These are phyloP conservation scores for Peribatodes rhomboidaria DNA, from an alignment of 2,888 invertebrate genomes.

Conservation along the genomic window DNA sequence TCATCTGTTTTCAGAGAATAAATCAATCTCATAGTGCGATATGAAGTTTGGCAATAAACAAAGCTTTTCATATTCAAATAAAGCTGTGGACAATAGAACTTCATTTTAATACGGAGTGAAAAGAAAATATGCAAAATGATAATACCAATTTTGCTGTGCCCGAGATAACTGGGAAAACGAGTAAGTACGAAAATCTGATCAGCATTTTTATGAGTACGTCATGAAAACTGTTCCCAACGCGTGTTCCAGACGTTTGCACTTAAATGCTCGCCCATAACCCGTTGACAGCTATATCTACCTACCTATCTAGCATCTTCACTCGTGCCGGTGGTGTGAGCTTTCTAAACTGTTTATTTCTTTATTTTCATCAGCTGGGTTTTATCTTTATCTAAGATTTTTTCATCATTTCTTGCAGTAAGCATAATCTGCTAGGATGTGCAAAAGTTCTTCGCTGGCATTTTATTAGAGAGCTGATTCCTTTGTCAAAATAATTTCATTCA, in stretches of 20 bases:
- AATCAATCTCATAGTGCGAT: conserved; percentile 13
- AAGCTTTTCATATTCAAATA: conserved; percentile 36
- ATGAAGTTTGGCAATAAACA: conserved; percentile 23
- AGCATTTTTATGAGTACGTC: conserved; percentile 42
- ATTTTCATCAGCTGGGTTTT: conserved; percentile 1
- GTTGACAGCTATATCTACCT: conserved; percentile 3
- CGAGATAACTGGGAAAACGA: conserved; percentile 29
- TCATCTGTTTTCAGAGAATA: conserved; percentile 10
- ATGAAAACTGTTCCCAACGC: conserved; percentile 26
- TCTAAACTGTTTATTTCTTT: conserved; percentile 10
- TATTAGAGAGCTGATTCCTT: neutral
- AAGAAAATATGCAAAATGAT: conserved; percentile 31
- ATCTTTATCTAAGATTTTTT: neutral
- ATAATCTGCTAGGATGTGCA: neutral
- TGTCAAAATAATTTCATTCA: neutral
- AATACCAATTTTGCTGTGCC: conserved; percentile 29
- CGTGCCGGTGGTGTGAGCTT: conserved; percentile 5
- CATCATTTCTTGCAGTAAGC: neutral
- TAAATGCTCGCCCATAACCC: conserved; percentile 32
- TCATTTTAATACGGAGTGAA: conserved; percentile 22
- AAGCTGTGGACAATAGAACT: conserved; percentile 20
- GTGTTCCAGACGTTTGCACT: conserved; percentile 37
- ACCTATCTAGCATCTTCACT: neutral
- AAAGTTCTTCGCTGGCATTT: no score
- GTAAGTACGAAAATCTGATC: conserved; percentile 36